Base-by-base conservation (phyloP, 2,888 invertebrate species). In the Liopterus haemorrhoidalis region DNA sequence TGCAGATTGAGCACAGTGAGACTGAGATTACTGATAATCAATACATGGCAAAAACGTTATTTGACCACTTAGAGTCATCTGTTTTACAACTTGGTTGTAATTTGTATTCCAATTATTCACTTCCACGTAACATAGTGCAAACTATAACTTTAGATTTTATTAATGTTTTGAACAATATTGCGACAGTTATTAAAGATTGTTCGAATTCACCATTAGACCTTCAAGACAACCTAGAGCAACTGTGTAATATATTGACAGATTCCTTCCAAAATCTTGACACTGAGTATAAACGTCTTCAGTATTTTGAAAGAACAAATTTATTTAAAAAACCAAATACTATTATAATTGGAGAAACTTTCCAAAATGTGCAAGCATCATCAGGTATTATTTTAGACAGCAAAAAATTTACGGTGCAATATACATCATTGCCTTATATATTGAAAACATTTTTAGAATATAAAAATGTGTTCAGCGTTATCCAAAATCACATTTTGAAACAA, bases 181-280 rank as follows among this genome's bases (percentile, higher is more conserved):
- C 12, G 22, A 20, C 20, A 19, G 33, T 33, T 12, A 19, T 20
- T 4, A 33, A n/a, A n/a, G n/a, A n/a, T n/a, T n/a, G 19, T 16
- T 19, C 21, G 12, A 33, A 8, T 20, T 5, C 12, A 19, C 19
- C 5, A 33, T 6, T 33, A 19, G 11, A 6, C 31, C 8, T 15
- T 8, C 18, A 16, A 9, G 20, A 19, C 19, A 33, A 9, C 21
- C 19, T 20, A 20, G 9, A 19, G 3, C 19, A 20, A 3, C 3
- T 33, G 33, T 33, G 19, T 5, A 16, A 19, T 33, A 20, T 19
- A 33, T 19, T 33, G 2, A 20, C 33, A 8, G 19, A 33, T 19
- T 21, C 33, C 3, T 33, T 33, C 15, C 21, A 19, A 16, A 33
- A 33, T 20, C 21, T 33, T 20, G 21, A 33, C 19, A 33, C 33